Percentiles rank a stretch among this genome's conserved stretches.
These are phyloP conservation scores for Antedon mediterranea DNA, from an alignment of 53 echinoderm and acorn worm genomes.

Conservation along the genomic window DNA sequence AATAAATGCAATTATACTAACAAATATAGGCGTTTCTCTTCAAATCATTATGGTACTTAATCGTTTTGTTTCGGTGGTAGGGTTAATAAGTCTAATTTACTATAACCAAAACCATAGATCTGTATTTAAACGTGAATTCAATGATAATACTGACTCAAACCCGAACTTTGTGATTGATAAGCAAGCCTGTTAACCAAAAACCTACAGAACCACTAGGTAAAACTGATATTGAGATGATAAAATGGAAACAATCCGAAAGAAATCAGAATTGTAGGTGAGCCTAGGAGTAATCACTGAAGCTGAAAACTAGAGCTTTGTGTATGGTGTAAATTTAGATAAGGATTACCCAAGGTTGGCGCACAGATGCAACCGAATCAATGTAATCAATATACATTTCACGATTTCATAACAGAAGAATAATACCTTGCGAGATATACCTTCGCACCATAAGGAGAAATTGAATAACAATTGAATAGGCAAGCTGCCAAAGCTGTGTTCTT, in stretches of 20 bases:
- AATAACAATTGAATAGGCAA: not conserved
- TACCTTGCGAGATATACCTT: not conserved
- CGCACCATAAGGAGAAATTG: not conserved
- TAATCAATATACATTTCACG: not conserved
- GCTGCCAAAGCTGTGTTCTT: not conserved
- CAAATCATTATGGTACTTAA: too few relatives aligned
- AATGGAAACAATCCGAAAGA: not conserved
- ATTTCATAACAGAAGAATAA: not conserved
- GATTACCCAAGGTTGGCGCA: not conserved
- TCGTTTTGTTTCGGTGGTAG: too few relatives aligned
- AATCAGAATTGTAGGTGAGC: not conserved
- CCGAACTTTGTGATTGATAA: too few relatives aligned
- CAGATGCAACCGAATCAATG: not conserved
- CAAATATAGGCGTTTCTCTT: too few relatives aligned
- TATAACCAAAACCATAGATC: too few relatives aligned
- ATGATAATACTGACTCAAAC: too few relatives aligned
- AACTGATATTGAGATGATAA: not conserved
- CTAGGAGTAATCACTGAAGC: not conserved
- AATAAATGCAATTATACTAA: too few relatives aligned
- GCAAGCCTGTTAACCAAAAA: too few relatives aligned
- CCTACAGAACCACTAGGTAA: too few relatives aligned
- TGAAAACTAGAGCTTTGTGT: not conserved
- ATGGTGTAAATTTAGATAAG: not conserved
- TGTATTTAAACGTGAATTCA: too few relatives aligned
- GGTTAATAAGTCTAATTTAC: too few relatives aligned